A percentile compares a stretch with the other conserved stretches of the same genome.
Conservation (phyloP, 2,797 vertebrate genomes). For the Cossypha heuglini region DNA sequence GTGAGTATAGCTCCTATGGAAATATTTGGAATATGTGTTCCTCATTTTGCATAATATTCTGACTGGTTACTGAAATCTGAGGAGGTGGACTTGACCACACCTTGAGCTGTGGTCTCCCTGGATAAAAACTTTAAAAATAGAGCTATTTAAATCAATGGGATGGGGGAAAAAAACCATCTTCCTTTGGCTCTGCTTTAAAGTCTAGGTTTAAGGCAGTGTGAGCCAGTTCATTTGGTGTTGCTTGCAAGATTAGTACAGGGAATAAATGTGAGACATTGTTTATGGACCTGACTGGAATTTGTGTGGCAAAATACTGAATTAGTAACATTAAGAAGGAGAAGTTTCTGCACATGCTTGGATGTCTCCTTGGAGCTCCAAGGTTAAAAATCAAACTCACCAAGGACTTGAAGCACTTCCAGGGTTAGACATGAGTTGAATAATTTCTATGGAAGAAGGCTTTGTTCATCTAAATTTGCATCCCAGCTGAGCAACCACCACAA, state of each 20-base stretch:
- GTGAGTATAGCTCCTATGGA: neutral
- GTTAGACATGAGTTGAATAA: neutral
- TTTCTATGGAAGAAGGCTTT: neutral
- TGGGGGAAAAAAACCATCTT: neutral
- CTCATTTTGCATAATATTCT: neutral
- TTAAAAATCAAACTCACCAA: neutral
- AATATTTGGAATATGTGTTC: neutral
- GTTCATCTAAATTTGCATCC: neutral
- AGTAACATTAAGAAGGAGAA: neutral
- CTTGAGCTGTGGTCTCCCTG: neutral
- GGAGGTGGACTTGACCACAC: neutral
- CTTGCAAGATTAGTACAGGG: neutral
- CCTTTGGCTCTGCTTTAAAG: neutral
- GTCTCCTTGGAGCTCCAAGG: neutral
- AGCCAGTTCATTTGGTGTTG: neutral
- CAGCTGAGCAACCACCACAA: neutral
- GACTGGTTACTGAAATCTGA: neutral
- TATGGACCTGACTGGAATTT: neutral
- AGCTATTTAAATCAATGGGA: neutral
- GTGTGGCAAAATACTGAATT: neutral
- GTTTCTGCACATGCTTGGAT: neutral
- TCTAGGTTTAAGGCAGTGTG: neutral
- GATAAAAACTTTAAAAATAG: neutral
- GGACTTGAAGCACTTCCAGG: neutral
- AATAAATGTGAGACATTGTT: accelerated